Conservation (phyloP, 2,888 invertebrate genomes). For the Eucera pruinosa region DNA sequence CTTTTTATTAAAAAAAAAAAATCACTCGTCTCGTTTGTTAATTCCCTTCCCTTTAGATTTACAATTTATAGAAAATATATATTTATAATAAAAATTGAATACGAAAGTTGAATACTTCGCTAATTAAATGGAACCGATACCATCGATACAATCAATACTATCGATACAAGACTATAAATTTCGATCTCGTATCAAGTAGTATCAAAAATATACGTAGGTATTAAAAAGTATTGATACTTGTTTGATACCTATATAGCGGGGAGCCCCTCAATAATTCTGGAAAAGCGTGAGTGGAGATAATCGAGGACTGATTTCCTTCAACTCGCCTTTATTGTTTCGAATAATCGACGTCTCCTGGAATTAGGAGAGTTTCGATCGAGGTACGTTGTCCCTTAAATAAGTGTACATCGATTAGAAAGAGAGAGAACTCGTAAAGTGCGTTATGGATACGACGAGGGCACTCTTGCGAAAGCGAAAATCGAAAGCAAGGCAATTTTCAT, state of each 20-base stretch:
- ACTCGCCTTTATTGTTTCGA: conserved; percentile 47
- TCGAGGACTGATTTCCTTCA: conserved; percentile 11
- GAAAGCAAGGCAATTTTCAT: too few species aligned
- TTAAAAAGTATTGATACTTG: too few species aligned
- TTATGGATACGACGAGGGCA: conserved; percentile 12
- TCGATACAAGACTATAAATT: too few species aligned
- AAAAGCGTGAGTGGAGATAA: not conserved
- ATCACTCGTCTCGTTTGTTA: not conserved
- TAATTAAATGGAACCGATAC: too few species aligned
- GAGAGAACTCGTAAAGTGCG: conserved; percentile 39
- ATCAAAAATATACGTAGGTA: too few species aligned
- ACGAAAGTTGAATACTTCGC: too few species aligned
- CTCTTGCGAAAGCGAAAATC: conserved; percentile 1
- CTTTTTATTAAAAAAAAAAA: conserved; percentile 64
- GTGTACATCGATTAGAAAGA: conserved; percentile 50
- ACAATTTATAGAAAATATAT: too few species aligned
- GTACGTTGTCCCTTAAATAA: conserved; percentile 36
- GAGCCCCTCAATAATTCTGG: too few species aligned
- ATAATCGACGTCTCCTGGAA: conserved; percentile 8
- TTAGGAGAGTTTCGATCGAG: conserved; percentile 17
- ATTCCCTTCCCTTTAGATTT: not conserved
- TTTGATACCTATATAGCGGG: too few species aligned
- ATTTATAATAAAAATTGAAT: too few species aligned
- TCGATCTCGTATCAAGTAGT: too few species aligned
- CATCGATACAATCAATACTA: too few species aligned